Evolutionary conservation across 2,888 invertebrate species (phyloP).

Genomic region (Sceliomorpha sp.): DNA sequence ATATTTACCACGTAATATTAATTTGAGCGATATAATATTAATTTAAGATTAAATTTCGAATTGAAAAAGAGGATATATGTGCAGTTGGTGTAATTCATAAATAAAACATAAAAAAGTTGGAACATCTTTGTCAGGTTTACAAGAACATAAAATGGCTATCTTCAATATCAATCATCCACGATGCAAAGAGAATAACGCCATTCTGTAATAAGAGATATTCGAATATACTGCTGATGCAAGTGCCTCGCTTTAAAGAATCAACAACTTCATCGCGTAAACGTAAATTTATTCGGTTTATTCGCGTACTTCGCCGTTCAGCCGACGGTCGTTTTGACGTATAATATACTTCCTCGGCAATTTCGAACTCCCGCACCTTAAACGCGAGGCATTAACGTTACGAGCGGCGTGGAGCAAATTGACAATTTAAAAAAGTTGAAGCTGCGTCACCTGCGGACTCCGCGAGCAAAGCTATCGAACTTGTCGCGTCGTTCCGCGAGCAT

Average conservation of each 20-base stretch:
- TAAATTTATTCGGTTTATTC: constrained; percentile 21
- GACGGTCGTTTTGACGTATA: constrained; percentile 39
- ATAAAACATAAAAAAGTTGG: too few species aligned
- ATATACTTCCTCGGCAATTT: constrained; percentile 47
- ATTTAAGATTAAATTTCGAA: too few species aligned
- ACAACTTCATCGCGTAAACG: constrained; percentile 17
- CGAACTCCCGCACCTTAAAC: constrained; percentile 44
- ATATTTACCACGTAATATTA: too few species aligned
- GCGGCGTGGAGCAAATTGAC: constrained; percentile 49
- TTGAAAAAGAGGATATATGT: too few species aligned
- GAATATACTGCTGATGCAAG: too few species aligned
- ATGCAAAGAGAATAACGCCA: too few species aligned
- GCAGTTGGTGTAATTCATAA: too few species aligned
- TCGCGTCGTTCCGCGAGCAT: constrained; percentile 47
- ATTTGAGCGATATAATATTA: too few species aligned
- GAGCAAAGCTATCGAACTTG: constrained; percentile 49
- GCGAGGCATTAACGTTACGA: constrained; percentile 43
- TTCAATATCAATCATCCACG: too few species aligned
- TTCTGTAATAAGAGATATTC: too few species aligned
- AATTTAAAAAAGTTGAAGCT: constrained; percentile 53
- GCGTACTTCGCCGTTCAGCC: constrained; percentile 24
- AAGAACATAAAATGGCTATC: too few species aligned
- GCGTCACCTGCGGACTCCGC: constrained; percentile 52
- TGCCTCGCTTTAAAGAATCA: neutral
- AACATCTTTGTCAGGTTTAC: too few species aligned